Percentiles rank a stretch among this genome's conserved stretches.
phyloP scores from a whole-genome alignment of 2,888 invertebrate species.

The Agonopterix subpropinquella region DNA sequence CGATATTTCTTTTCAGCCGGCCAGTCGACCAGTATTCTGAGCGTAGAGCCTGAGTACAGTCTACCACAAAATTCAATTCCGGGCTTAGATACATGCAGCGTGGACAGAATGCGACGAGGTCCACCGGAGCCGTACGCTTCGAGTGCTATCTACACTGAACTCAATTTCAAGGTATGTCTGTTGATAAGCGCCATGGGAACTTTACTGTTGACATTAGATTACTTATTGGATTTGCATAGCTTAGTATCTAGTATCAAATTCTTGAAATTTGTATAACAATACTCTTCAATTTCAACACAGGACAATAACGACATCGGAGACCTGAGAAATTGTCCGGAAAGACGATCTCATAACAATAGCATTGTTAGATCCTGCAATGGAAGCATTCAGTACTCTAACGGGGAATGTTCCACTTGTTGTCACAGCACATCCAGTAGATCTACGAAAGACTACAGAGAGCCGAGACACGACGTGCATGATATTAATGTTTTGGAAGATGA shows the following conservation, averaged over 20 bases:
- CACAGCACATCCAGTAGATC: slow-evolving; percentile 69
- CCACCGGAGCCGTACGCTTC: slow-evolving; percentile 70
- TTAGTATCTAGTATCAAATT: slow-evolving; percentile 22
- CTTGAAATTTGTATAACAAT: slow-evolving; percentile 26
- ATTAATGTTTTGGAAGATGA: slow-evolving; percentile 63
- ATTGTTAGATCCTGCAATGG: slow-evolving; percentile 70
- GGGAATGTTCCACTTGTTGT: slow-evolving; percentile 69
- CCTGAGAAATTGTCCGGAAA: slow-evolving; percentile 60
- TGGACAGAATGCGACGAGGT: slow-evolving; percentile 58
- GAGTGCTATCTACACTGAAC: slow-evolving; percentile 71
- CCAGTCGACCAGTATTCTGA: slow-evolving; percentile 61
- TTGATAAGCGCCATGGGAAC: slow-evolving; percentile 52
- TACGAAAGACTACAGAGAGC: slow-evolving; percentile 66
- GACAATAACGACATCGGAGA: slow-evolving; percentile 67
- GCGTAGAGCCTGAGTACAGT: slow-evolving; percentile 67
- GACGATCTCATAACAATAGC: slow-evolving; percentile 70
- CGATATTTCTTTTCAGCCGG: slow-evolving; percentile 40
- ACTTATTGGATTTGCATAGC: slow-evolving; percentile 43
- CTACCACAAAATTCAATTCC: slow-evolving; percentile 68
- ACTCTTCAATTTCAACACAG: slow-evolving; percentile 46
- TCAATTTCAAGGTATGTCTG: slow-evolving; percentile 65
- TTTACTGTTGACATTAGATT: slow-evolving; percentile 28
- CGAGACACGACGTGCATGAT: slow-evolving; percentile 59
- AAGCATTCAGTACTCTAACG: slow-evolving; percentile 67
- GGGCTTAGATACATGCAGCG: slow-evolving; percentile 60